Percentiles rank a stretch among this genome's conserved stretches.
Conservation (phyloP, 2,797 vertebrate genomes). For the Hypotaenidia philippensis region DNA sequence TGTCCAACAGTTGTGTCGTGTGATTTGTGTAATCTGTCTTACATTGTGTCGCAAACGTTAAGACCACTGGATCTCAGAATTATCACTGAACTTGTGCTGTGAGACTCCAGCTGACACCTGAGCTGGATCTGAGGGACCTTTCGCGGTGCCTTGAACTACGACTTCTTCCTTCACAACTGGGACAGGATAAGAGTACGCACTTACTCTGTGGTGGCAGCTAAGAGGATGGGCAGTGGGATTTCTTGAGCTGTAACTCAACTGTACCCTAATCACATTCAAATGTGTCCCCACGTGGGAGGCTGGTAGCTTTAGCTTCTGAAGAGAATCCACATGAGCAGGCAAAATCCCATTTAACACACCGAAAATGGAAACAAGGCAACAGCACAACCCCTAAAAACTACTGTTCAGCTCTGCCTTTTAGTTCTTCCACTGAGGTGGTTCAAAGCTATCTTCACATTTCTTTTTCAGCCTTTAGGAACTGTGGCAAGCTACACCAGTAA, state of each 20-base stretch:
- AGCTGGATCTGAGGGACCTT: background rate
- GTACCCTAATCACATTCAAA: background rate
- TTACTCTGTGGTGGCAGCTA: background rate
- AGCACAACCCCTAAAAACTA: background rate
- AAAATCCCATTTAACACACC: background rate
- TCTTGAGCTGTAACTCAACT: background rate
- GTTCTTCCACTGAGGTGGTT: background rate
- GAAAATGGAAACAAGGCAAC: background rate
- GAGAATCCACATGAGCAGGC: background rate
- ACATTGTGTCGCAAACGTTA: background rate
- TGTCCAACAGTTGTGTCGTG: rapidly evolving
- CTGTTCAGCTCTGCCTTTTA: background rate
- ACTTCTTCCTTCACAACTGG: background rate
- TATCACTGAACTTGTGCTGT: background rate
- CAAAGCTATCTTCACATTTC: background rate
- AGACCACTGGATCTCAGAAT: background rate
- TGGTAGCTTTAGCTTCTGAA: background rate
- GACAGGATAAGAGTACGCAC: background rate
- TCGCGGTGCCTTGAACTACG: rapidly evolving
- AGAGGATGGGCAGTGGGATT: background rate
- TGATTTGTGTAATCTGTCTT: background rate
- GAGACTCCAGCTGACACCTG: background rate
- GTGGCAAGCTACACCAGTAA: background rate
- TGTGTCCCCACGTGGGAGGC: rapidly evolving
- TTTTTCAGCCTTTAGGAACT: background rate